Evolutionary conservation across 2,113 vertebrate species (phyloP).

Genomic region (Strigops habroptila): DNA sequence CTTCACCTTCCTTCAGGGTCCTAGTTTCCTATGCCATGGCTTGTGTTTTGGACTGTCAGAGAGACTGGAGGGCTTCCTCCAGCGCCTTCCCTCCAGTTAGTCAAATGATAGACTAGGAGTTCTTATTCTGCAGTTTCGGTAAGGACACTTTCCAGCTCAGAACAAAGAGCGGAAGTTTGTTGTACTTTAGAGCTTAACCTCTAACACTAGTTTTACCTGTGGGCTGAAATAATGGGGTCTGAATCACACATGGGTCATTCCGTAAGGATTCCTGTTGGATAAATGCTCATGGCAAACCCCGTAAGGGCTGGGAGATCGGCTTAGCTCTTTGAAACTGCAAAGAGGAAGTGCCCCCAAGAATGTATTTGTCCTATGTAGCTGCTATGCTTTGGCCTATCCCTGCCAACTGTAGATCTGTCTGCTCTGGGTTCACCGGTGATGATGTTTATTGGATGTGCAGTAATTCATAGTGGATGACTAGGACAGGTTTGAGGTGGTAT

Average conservation of each 20-base stretch:
- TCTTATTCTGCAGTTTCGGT: background rate
- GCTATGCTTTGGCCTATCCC: background rate
- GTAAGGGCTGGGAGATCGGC: background rate
- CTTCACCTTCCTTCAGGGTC: background rate
- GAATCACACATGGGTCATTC: background rate
- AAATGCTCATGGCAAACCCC: background rate
- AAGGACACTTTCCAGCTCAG: background rate
- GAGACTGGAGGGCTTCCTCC: background rate
- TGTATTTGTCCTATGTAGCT: background rate
- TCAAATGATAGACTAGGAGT: background rate
- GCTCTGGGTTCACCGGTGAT: fast-evolving
- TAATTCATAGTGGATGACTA: background rate
- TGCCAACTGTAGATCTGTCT: background rate
- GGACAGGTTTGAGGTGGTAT: background rate
- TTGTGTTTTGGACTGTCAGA: background rate
- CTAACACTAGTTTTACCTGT: background rate
- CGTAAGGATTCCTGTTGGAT: background rate
- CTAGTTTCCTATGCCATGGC: background rate
- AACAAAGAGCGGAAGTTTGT: background rate
- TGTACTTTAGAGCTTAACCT: background rate
- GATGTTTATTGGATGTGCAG: background rate
- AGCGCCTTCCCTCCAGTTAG: background rate
- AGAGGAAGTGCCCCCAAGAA: background rate
- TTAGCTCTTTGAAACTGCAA: background rate
- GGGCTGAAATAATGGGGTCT: background rate